Percentiles rank a stretch among this genome's conserved stretches.
phyloP scores from a whole-genome alignment of 2,888 invertebrate genomes.

The Pandemis corylana region DNA sequence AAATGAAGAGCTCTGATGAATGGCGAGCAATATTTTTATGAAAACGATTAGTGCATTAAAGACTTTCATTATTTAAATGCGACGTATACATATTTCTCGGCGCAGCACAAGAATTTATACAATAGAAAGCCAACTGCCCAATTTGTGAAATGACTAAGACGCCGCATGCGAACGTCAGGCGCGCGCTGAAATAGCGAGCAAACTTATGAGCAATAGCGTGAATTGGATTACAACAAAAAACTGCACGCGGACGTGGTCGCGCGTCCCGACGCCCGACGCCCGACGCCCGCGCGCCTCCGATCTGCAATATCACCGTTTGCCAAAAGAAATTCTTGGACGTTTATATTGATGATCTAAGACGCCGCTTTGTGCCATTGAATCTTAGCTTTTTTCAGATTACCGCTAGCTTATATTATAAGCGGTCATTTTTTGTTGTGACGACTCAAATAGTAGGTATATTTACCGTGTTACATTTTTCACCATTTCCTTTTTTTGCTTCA shows the following conservation, averaged over 20 bases:
- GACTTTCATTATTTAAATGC: slow-evolving; percentile 41
- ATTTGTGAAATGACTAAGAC: slow-evolving; percentile 45
- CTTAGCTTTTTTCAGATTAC: not conserved
- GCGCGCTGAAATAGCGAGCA: slow-evolving; percentile 39
- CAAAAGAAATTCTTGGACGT: slow-evolving; percentile 29
- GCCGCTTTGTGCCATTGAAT: slow-evolving; percentile 9
- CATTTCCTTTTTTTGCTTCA: not conserved
- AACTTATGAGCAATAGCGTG: slow-evolving; percentile 30
- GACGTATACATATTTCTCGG: slow-evolving; percentile 15
- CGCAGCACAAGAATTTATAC: slow-evolving; percentile 38
- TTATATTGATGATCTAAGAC: slow-evolving; percentile 34
- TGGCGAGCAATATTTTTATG: slow-evolving; percentile 2
- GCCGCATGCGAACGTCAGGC: slow-evolving; percentile 41
- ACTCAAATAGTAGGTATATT: not conserved
- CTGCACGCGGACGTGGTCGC: slow-evolving; percentile 1
- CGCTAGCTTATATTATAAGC: slow-evolving; percentile 10
- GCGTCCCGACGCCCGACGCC: not conserved
- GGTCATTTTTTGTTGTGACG: not conserved
- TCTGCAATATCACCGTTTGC: slow-evolving; percentile 11
- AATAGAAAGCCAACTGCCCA: slow-evolving; percentile 46
- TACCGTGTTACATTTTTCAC: not conserved
- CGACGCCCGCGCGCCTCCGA: not conserved
- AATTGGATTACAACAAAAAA: slow-evolving; percentile 24
- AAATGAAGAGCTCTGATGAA: not conserved
- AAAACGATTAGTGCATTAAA: slow-evolving; percentile 23